phyloP scores from a whole-genome alignment of 2,888 invertebrate genomes.

The Eupithecia pulchellata region DNA sequence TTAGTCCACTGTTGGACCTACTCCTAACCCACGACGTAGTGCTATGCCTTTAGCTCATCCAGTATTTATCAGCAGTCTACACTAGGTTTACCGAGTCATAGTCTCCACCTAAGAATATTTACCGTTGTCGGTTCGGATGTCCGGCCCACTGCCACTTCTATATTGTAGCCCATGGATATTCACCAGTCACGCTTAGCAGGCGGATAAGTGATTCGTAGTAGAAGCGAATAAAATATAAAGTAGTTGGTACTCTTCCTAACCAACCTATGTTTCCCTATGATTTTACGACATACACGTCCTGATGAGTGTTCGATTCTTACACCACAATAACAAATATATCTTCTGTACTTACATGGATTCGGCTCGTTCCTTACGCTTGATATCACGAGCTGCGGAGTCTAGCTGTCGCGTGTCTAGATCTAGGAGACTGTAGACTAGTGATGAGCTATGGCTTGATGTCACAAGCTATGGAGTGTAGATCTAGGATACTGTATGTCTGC shows the following conservation, averaged over 20 bases:
- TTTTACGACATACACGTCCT: too few species aligned
- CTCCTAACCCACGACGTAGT: background rate
- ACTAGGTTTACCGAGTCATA: background rate
- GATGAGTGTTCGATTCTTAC: too few species aligned
- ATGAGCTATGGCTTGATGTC: background rate
- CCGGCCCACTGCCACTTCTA: too few species aligned
- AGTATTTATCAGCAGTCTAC: background rate
- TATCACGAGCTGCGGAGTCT: slow-evolving; percentile 91
- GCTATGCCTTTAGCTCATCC: background rate
- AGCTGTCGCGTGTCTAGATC: slow-evolving; percentile 88
- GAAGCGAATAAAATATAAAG: too few species aligned
- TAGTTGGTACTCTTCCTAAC: too few species aligned
- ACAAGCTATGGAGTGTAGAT: too few species aligned
- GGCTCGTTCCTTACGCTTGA: slow-evolving; percentile 93
- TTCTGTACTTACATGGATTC: slow-evolving; percentile 92
- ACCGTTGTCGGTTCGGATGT: too few species aligned
- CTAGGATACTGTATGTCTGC: too few species aligned
- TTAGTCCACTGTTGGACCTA: background rate
- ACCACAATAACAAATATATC: background rate
- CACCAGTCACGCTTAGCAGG: too few species aligned
- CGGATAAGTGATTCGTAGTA: too few species aligned
- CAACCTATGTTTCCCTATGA: too few species aligned
- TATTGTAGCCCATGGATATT: too few species aligned
- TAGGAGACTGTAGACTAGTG: background rate
- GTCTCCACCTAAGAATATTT: background rate